Evolutionary conservation across 1,140 invertebrate species (phyloP).

Genomic region (Ips nitidus): DNA sequence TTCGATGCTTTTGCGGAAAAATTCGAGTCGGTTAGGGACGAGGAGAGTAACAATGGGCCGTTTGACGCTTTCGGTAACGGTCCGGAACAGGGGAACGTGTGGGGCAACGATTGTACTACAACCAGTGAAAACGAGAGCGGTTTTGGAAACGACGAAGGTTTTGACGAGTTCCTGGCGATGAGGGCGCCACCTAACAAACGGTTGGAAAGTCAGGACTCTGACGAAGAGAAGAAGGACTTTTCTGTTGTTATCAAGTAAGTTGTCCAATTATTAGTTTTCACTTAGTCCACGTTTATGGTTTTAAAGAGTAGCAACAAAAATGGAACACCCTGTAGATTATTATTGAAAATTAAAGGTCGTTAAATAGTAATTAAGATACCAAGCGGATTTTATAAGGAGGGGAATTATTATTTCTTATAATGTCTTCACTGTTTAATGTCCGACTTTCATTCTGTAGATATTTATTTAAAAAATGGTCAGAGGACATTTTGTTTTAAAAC

Average conservation of each 20-base stretch:
- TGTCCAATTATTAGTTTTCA: background rate
- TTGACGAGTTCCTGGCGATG: conserved; percentile 82
- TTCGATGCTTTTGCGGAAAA: conserved; percentile 86
- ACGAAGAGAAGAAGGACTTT: conserved; percentile 70
- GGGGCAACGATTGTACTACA: conserved; percentile 53
- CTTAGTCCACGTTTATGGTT: background rate
- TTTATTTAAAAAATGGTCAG: too few species aligned
- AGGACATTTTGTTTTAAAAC: too few species aligned
- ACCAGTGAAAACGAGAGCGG: conserved; percentile 34
- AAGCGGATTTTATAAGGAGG: too few species aligned
- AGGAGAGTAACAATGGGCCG: conserved; percentile 54
- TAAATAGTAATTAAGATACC: too few species aligned
- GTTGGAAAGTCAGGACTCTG: conserved; percentile 71
- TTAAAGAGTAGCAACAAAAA: too few species aligned
- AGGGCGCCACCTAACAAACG: conserved; percentile 66
- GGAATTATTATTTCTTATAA: too few species aligned
- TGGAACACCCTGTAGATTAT: too few species aligned
- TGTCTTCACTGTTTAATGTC: too few species aligned
- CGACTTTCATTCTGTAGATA: too few species aligned
- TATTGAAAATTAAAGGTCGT: too few species aligned
- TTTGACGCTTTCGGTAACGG: conserved; percentile 54
- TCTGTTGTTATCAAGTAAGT: conserved; percentile 76
- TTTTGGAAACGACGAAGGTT: conserved; percentile 62
- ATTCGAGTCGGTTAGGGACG: conserved; percentile 71
- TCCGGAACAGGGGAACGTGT: conserved; percentile 49